Conservation (phyloP, 2,113 vertebrate genomes). For the Podarcis cretensis region DNA sequence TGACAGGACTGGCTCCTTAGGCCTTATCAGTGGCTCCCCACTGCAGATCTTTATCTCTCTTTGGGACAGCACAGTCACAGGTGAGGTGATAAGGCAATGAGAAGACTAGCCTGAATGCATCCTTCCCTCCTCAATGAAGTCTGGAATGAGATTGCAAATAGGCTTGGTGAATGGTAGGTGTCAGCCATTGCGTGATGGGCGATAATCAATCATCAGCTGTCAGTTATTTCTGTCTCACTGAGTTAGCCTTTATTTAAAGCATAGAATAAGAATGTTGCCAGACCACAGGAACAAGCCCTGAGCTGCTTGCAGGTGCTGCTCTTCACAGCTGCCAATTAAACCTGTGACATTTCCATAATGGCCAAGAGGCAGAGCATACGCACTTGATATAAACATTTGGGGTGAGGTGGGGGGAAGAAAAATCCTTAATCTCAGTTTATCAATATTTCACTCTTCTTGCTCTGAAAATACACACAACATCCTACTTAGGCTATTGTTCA, state of each 20-base stretch:
- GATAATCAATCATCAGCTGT: slow-evolving; percentile 91
- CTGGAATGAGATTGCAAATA: slow-evolving; percentile 68
- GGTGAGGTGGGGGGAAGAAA: neutral
- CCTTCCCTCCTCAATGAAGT: slow-evolving; percentile 73
- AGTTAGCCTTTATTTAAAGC: slow-evolving; percentile 89
- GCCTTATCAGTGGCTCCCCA: neutral
- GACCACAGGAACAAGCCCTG: slow-evolving; percentile 88
- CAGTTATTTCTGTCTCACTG: slow-evolving; percentile 86
- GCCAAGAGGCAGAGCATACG: slow-evolving; percentile 81
- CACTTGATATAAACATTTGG: slow-evolving; percentile 79
- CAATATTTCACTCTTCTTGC: slow-evolving; percentile 55
- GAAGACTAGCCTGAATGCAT: neutral
- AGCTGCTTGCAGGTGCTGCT: slow-evolving; percentile 88
- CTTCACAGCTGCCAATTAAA: slow-evolving; percentile 88
- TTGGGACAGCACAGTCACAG: neutral
- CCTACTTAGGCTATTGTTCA: slow-evolving; percentile 62
- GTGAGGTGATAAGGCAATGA: neutral
- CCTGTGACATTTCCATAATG: slow-evolving; percentile 81
- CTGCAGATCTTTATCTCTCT: neutral
- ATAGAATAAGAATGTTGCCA: slow-evolving; percentile 89
- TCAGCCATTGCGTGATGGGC: slow-evolving; percentile 85
- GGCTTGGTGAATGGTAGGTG: slow-evolving; percentile 80
- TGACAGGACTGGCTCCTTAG: neutral
- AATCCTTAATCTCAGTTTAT: slow-evolving; percentile 72
- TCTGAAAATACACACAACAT: slow-evolving; percentile 11